Base-by-base conservation (phyloP, 1,140 invertebrate species). In the Hyles vespertilio region DNA sequence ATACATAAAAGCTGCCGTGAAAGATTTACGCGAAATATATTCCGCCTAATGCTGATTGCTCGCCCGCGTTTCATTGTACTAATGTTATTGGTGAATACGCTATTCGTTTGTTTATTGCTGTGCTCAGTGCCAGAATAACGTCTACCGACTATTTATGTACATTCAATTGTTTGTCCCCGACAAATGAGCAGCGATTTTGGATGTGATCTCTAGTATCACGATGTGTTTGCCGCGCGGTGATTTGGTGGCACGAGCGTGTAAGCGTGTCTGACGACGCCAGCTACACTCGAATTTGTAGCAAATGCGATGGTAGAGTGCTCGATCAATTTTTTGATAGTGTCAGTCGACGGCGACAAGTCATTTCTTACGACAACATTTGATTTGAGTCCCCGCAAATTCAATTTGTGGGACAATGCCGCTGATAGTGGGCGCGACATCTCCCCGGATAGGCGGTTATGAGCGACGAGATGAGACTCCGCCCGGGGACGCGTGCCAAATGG, bases 261-360 rank as follows among this genome's bases (percentile, higher is more conserved):
- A 1, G 2, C 36, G 36, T 40, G 36, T 40, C 36, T 40, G 36
- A 40, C 36, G 36, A 8, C 36, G 11, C 22, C 22, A 22, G 22
- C 22, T 22, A 22, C 22, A 22, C 22, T 22, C 22, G 22, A 22
- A 22, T 22, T 22, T 2, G 22, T 22, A 22, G 22, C 22, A 22
- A 22, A 22, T 22, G 22, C 22, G 22, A 22, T 22, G 22, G 22
- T 22, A 22, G 51, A 54, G 51, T 51, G 52, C 51, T 56, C 58
- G 84, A 87, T 86, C 84, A 81, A 86, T 84, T 84, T 87, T 79
- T 79, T 82, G 84, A 87, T 87, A 87, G 67, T 72, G 82, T 84
- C 84, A 83, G 59, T 76, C 74, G 69, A n/a, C 70, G 73, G 66
- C 69, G 69, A 77, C 74, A 70, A 79, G 69, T 81, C 77, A 81